Base-by-base conservation (phyloP, 2,113 vertebrate genomes). In the Lepidiolamprologus cunningtoni region DNA sequence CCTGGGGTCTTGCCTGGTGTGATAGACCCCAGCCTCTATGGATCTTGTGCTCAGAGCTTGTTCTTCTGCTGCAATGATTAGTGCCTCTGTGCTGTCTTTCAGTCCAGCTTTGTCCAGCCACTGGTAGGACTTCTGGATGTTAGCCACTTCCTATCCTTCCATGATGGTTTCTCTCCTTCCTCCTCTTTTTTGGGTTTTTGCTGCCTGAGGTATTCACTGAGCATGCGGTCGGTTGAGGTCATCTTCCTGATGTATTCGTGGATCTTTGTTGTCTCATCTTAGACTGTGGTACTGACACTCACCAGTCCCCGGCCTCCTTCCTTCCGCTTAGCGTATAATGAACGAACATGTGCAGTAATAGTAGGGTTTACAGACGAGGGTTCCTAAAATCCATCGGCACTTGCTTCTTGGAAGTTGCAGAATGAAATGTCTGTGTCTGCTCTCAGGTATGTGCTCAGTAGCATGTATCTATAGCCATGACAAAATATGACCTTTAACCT, bases 401-500 rank as follows among this genome's bases (percentile, higher is more conserved):
- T 63, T 6, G 14, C 40, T 9, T 40, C 31, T 87, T 68, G 81
- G 86, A 53, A 40, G 40, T 42, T 7, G 5, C 26, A 40, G 73
- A 88, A 87, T 86, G 52, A 61, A 83, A 54, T 8, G 54, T 87
- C 82, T 58, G 80, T 71, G 53, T 83, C 80, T 19, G 79, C 53
- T 81, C 23, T 35, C 54, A 57, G 83, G 19, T 54, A 82, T 13
- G 52, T 21, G 50, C 88, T 90, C 86, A 93, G 85, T 89, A 57
- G 86, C 10, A 84, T 91, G 86, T 88, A 50, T 88, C 78, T 76
- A 35, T 11, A 12, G n/a, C 71, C 82, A 42, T 82, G 84, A 79
- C 71, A 58, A 91, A 90, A 91, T 82, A 89, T 68, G 84, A 91
- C 94, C 92, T 52, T 21, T 80, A 82, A 90, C 92, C 94, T 71